These are phyloP conservation scores for Holotrichia oblita DNA, from an alignment of 1,140 invertebrate genomes.

Conservation along the genomic window DNA sequence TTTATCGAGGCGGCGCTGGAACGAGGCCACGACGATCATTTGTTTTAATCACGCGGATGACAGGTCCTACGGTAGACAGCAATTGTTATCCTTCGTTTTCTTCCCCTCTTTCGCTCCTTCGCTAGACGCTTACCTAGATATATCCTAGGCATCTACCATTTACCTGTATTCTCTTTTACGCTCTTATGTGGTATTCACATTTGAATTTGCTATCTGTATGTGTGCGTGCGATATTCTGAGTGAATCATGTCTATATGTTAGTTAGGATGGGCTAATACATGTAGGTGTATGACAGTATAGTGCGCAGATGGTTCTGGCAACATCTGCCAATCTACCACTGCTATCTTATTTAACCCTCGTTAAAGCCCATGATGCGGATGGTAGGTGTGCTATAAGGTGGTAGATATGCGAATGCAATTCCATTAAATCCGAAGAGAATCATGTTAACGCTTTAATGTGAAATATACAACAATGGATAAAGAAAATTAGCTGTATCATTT, in stretches of 20 bases:
- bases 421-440: conserved; percentile 4
- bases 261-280: neutral
- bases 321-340: conserved; percentile 28
- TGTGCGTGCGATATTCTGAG: neutral
- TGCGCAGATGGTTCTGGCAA: conserved; percentile 20
- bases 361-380: conserved; percentile 22
- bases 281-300: conserved; percentile 5
- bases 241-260: conserved; percentile 1
- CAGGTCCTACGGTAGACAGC: conserved; percentile 23
- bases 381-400: neutral
- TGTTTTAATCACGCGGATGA: conserved; percentile 33
- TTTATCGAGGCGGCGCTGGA: conserved; percentile 13
- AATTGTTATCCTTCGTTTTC: conserved; percentile 20
- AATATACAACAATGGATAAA: neutral
- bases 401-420: conserved; percentile 30
- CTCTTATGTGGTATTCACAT: neutral
- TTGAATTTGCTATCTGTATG: neutral
- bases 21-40: conserved; percentile 23
- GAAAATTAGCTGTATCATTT: conserved; percentile 21
- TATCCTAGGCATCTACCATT: neutral
- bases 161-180: conserved; percentile 21
- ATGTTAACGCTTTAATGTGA: neutral
- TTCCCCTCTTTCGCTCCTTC: conserved; percentile 20
- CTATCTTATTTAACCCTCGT: conserved; percentile 35
- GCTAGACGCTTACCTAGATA: conserved; percentile 5